Evolutionary conservation across 1,140 invertebrate genomes (phyloP), one percentile per base, ranked within the genome.

Genomic region (Ctenoplectra terminalis): DNA sequence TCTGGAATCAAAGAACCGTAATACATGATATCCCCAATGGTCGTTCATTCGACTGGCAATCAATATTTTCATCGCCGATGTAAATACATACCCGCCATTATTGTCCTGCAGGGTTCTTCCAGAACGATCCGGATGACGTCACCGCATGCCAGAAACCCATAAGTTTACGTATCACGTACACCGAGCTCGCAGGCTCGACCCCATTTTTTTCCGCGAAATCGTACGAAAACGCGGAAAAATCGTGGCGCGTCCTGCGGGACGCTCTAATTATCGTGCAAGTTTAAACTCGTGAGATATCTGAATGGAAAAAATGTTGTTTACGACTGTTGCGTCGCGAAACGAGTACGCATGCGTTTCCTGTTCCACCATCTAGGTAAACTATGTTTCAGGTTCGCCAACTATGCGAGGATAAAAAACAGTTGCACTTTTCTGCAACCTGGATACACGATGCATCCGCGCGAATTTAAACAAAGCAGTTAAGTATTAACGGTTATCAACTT

Each of bases 71-170:
- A 48, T 17, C n/a, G 43, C 48, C 60, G 37, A 81, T 26, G 31
- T 69, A 77, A 87, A 90, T 90, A 93, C 93, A 63, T 88, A 93
- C 93, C 92, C 93, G 93, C 93, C 93, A 93, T 93, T 91, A 88
- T 92, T 91, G 89, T 91, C 84, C 88, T 82, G 88, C 87, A 87
- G 90, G 90, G 91, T 92, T 92, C 90, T 92, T 93, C 91, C 88
- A 92, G 91, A 93, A 91, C 82, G 88, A 89, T 91, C 88, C 72
- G 82, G 86, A 89, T 93, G 91, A 93, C 92, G 92, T 93, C 92
- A 93, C 91, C 90, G 90, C 92, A 92, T 93, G 85, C 86, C 85
- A 79, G 48, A 83, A 56, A 74, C 56, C 56, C 71, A 61, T 60
- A 64, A 81, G 50, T 79, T 64, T 54, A 56, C 40, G 56, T 85